Base-by-base conservation (phyloP, 2,888 invertebrate species). In the Agrypnus murinus region DNA sequence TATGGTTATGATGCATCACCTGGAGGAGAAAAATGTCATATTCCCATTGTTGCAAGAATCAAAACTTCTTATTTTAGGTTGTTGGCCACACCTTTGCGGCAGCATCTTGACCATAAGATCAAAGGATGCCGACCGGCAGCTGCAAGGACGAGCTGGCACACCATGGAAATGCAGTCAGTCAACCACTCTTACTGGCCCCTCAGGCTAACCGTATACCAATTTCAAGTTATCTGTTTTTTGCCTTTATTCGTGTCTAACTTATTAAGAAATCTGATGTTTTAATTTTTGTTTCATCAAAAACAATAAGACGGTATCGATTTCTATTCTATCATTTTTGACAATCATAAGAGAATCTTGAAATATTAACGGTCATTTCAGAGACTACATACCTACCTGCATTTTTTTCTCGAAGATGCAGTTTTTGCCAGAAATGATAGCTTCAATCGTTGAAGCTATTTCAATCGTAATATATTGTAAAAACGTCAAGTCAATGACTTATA, bases 11-110 rank as follows among this genome's bases (percentile, higher is more conserved):
- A n/a, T n/a, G n/a, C n/a, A n/a, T n/a, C 1, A 40, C 40, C 40
- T 40, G 40, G 45, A 45, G 17, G 9, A 45, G 14, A 50, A 32
- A 53, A 31, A 31, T 34, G 53, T 34, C 32, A 53, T 25, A 53
- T 19, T 32, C 32, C 15, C 15, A 32, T 53, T 60, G 45, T 60
- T 45, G 8, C 10, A 12, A 40, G 19, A 25, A 60, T 31, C 45
- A 53, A 40, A 40, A 60, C 60, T 60, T 38, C 60, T 31, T 19
- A 40, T 25, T 60, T 45, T 60, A 43, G 40, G 36, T 60, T 60
- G 15, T 2, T 60, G n/a, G 45, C 60, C 60, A 60, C 45, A 45
- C 45, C 60, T 60, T 60, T 60, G 60, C 60, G 45, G 60, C 60
- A 32, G 45, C 45, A 45, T 45, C 60, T 31, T 45, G 45, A 45